phyloP scores from a whole-genome alignment of 2,113 vertebrate genomes.

The Tiliqua scincoides region DNA sequence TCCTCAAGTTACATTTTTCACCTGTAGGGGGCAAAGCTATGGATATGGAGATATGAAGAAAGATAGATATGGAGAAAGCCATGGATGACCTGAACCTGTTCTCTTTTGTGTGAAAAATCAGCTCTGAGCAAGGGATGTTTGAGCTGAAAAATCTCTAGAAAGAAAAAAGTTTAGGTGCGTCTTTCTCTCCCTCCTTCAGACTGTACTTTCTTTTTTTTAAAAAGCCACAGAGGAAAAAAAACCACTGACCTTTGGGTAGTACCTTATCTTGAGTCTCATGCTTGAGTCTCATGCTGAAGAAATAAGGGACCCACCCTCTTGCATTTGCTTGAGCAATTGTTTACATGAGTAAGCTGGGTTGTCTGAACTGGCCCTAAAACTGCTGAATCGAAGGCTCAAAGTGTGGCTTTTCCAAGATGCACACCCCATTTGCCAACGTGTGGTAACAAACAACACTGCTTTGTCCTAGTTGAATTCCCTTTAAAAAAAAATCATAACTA shows the following conservation, averaged over 20 bases:
- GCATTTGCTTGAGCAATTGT: not conserved
- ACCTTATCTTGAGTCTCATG: not conserved
- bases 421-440: not conserved
- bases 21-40: not conserved
- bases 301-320: not conserved
- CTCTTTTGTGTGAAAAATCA: not conserved
- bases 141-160: not conserved
- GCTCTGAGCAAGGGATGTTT: not conserved
- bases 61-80: not conserved
- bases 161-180: not conserved
- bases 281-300: not conserved
- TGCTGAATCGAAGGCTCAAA: not conserved
- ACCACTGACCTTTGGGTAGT: not conserved
- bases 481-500: not conserved
- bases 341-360: not conserved
- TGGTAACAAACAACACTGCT: not conserved
- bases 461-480: not conserved
- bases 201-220: no score
- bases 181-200: not conserved
- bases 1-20: not conserved
- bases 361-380: not conserved
- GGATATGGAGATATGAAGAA: no score
- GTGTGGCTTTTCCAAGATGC: not conserved
- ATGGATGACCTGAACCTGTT: not conserved
- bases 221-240: not conserved